Evolutionary conservation across 2,113 vertebrate genomes (phyloP).

Genomic region (Prolemur simus): DNA sequence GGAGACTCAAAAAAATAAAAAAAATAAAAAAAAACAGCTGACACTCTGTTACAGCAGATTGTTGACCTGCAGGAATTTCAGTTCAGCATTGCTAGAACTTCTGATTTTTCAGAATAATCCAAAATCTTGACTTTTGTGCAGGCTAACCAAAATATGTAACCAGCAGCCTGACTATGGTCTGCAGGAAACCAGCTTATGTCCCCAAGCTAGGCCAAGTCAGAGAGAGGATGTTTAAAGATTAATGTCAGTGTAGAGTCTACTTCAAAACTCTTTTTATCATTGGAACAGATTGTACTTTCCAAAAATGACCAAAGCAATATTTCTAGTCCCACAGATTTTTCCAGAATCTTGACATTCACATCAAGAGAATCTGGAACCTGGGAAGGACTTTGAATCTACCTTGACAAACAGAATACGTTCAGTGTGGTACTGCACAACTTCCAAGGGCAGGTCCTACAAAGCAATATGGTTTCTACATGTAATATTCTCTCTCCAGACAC

Average conservation of each 20-base stretch:
- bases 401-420: background rate
- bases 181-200: background rate
- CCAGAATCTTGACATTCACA: background rate
- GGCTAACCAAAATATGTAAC: background rate
- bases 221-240: background rate
- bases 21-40: background rate
- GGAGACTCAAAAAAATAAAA: too few relatives aligned
- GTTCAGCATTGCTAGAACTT: background rate
- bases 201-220: background rate
- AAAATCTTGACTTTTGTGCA: background rate
- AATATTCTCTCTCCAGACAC: background rate
- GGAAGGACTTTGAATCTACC: background rate
- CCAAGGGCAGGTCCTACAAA: background rate
- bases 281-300: background rate
- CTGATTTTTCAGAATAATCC: background rate
- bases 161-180: background rate
- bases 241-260: background rate
- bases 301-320: background rate
- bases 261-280: background rate
- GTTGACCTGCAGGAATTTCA: background rate
- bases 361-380: background rate
- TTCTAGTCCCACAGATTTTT: background rate
- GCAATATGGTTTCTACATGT: background rate
- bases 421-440: background rate
- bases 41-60: background rate